A percentile compares a stretch with the other conserved stretches of the same genome.
These are phyloP conservation scores for Hippoglossus hippoglossus DNA, from an alignment of 2,797 vertebrate species.

Conservation along the genomic window DNA sequence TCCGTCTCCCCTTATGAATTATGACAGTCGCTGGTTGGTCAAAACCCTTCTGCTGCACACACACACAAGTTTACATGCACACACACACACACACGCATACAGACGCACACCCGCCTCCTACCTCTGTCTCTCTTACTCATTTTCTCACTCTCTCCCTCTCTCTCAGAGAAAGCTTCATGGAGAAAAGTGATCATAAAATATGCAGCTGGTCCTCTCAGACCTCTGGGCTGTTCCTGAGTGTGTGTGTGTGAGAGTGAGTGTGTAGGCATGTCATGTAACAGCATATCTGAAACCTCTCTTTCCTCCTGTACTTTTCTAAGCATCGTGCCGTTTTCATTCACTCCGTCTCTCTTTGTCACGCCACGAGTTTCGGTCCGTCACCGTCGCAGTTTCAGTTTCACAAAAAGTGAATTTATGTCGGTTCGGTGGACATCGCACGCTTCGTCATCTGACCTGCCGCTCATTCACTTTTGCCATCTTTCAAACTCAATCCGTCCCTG, in stretches of 20 bases:
- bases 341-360: constrained; percentile 43
- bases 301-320: not conserved
- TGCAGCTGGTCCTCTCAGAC: constrained; percentile 75
- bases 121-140: not conserved
- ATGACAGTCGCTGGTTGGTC: constrained; percentile 73
- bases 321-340: constrained; percentile 9
- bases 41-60: constrained; percentile 38
- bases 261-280: constrained; percentile 45
- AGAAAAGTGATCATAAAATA: constrained; percentile 85
- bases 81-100: constrained; percentile 17
- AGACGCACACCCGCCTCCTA: constrained; percentile 4
- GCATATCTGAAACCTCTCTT: constrained; percentile 12
- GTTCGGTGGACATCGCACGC: constrained; percentile 7
- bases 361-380: constrained; percentile 11
- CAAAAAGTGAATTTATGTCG: constrained; percentile 27
- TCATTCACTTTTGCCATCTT: constrained; percentile 17
- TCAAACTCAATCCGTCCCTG: constrained; percentile 18
- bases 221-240: constrained; percentile 21
- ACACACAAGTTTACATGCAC: constrained; percentile 15
- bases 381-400: constrained; percentile 9
- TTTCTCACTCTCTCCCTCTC: constrained; percentile 30
- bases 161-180: constrained; percentile 33
- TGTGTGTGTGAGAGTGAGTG: constrained; percentile 25
- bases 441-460: constrained; percentile 39
- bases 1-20: constrained; percentile 80